Evolutionary conservation across 2,113 vertebrate genomes (phyloP), one percentile per base, ranked within the genome.

Genomic region (Falco punctatus): DNA sequence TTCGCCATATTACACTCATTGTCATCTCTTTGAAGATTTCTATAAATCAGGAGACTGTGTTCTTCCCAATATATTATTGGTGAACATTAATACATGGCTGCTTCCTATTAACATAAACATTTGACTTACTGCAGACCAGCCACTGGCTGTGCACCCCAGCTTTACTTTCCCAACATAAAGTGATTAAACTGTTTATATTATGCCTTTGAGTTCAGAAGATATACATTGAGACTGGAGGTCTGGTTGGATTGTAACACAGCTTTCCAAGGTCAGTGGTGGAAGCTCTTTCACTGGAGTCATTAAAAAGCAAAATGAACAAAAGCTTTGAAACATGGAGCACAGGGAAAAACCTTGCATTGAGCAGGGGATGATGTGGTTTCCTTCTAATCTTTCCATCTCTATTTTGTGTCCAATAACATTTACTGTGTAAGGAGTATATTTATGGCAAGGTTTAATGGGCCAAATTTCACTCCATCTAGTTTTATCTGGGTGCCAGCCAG

Each of bases 301-400:
- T 92, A 70, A 94, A 95, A 95, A 54, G 2, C 23, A 58, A 73
- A 96, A 82, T 66, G 90, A 97, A 90, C 81, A 93, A 93, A 86
- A 93, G 30, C 54, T 82, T 89, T 59, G 62, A 93, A 93, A 94
- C 73, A 48, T 3, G 70, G n/a, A 90, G 46, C 74, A 61, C 51
- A n/a, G 73, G 35, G 89, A 95, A 87, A 78, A 95, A 48, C 78
- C 74, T 75, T 87, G 66, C 78, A 87, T 66, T 88, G 86, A 89
- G 70, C 12, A 94, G 70, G 28, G 59, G 33, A 87, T 85, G 77
- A 78, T 85, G 86, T 92, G 73, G 86, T 87, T 96, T 95, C 49
- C 73, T 72, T 86, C 38, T 84, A 94, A 94, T 95, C 91, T 94
- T 97, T 96, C 92, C 91, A 94, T 93, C 86, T 95, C 70, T 91